Evolutionary conservation across 2,888 invertebrate species (phyloP).

Genomic region (Sphaerophoria taeniata): DNA sequence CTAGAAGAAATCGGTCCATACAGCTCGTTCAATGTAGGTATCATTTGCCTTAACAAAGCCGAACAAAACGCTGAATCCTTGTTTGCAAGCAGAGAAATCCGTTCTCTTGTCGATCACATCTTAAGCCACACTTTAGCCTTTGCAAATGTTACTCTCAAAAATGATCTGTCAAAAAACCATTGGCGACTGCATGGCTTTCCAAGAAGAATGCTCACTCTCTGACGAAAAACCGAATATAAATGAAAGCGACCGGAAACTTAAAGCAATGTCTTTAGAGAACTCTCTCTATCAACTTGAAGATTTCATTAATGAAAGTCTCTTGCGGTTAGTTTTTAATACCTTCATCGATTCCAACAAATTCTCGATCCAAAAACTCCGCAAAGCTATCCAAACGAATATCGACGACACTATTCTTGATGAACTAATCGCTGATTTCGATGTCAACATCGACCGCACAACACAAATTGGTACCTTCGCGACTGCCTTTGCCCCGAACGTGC

Average conservation of each 20-base stretch:
- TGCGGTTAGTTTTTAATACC: conserved; percentile 79
- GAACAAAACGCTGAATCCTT: conserved; percentile 75
- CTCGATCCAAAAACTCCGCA: conserved; percentile 79
- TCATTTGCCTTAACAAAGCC: conserved; percentile 44
- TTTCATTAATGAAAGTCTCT: conserved; percentile 80
- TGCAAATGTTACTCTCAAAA: conserved; percentile 80
- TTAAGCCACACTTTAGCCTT: conserved; percentile 80
- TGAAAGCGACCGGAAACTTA: conserved; percentile 78
- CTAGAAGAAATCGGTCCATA: conserved; percentile 78
- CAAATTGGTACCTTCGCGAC: conserved; percentile 82
- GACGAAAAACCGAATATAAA: conserved; percentile 64
- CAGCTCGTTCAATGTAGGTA: conserved; percentile 76
- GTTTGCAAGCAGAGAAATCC: conserved; percentile 78
- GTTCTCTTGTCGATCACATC: conserved; percentile 78
- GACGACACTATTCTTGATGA: conserved; percentile 78
- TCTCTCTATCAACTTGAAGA: conserved; percentile 80
- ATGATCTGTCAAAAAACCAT: conserved; percentile 81
- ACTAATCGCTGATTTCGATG: conserved; percentile 81
- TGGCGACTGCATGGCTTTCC: conserved; percentile 79
- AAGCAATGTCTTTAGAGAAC: conserved; percentile 79
- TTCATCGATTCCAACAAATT: conserved; percentile 79
- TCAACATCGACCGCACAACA: conserved; percentile 81
- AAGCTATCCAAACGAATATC: conserved; percentile 72
- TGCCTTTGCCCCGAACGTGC: conserved; percentile 78
- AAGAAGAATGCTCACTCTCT: conserved; percentile 77